Percentiles rank a stretch among this genome's conserved stretches.
phyloP scores from a whole-genome alignment of 2,113 vertebrate genomes.

The Pterophyllum scalare region DNA sequence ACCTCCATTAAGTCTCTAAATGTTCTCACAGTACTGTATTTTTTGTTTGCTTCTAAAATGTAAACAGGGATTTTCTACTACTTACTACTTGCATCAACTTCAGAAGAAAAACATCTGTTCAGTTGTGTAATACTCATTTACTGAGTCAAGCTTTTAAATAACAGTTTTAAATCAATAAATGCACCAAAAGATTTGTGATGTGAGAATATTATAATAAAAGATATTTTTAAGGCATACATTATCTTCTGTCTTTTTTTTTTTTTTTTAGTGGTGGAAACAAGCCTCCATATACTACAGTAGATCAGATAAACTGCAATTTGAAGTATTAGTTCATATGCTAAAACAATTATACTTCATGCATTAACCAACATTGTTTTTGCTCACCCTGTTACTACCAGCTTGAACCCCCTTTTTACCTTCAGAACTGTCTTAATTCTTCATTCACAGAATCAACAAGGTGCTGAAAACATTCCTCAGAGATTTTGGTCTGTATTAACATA shows the following conservation, averaged over 20 bases:
- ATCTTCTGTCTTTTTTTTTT: too few relatives aligned
- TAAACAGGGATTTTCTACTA: background rate
- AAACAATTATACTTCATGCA: background rate
- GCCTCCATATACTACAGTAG: background rate
- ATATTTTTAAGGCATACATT: background rate
- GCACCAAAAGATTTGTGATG: background rate
- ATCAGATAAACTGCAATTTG: background rate
- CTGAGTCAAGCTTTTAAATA: background rate
- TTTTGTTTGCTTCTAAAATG: background rate
- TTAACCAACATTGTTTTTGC: background rate
- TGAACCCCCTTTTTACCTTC: background rate
- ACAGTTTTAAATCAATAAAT: slow-evolving; percentile 9
- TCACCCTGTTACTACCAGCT: background rate
- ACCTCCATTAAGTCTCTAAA: background rate
- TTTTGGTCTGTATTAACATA: background rate
- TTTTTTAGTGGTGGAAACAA: too few relatives aligned
- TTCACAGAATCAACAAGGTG: background rate
- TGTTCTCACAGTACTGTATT: background rate
- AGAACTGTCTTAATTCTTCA: background rate
- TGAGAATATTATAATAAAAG: slow-evolving; percentile 9
- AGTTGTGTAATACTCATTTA: slow-evolving; percentile 3
- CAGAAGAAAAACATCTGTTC: background rate
- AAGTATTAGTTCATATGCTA: background rate
- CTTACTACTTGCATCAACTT: background rate
- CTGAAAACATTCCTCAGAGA: background rate